Base-by-base conservation (phyloP, 2,888 invertebrate species). In the Epinotia ramella region DNA sequence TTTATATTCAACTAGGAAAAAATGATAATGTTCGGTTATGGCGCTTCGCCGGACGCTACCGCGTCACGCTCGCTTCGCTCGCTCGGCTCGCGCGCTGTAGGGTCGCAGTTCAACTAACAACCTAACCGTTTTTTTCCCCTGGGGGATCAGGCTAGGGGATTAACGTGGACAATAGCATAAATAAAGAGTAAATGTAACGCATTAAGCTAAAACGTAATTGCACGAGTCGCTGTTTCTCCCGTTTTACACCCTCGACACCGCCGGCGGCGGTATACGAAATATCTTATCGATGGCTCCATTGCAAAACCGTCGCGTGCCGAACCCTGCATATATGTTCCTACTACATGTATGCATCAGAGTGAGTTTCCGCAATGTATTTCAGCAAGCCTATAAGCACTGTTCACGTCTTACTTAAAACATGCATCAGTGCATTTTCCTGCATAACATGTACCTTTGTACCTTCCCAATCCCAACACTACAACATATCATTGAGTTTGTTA, bases 241-340 rank as follows among this genome's bases (percentile, higher is more conserved):
- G 77, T 81, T 82, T 82, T 81, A 78, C 80, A 81, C 80, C 80
- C 78, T 77, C 80, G 78, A 81, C 80, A 80, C 76, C 76, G 84
- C 87, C 85, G 67, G 77, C 74, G 84, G 87, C 84, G 78, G 73
- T 77, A 80, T 79, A 77, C 79, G 77, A 78, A 79, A 80, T 73
- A 75, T 75, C 73, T 75, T 79, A 79, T 79, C 76, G 77, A 71
- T 70, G 65, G 68, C 20, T 72, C 67, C 57, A 62, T 68, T 59
- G 69, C 65, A 56, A 73, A 65, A 46, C 66, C 64, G 60, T 64
- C 65, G 62, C 62, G 18, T 62, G 67, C 67, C 60, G 40, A 40
- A 53, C 2, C 7, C n/a, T 53, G 53, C 49, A 53, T 65, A 53
- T 53, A 44, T 56, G 9, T 33, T 6, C 1, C 9, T 40, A 40